These are phyloP conservation scores for Euphonia xanthogaster DNA, from an alignment of 2,797 vertebrate species.

Conservation along the genomic window DNA sequence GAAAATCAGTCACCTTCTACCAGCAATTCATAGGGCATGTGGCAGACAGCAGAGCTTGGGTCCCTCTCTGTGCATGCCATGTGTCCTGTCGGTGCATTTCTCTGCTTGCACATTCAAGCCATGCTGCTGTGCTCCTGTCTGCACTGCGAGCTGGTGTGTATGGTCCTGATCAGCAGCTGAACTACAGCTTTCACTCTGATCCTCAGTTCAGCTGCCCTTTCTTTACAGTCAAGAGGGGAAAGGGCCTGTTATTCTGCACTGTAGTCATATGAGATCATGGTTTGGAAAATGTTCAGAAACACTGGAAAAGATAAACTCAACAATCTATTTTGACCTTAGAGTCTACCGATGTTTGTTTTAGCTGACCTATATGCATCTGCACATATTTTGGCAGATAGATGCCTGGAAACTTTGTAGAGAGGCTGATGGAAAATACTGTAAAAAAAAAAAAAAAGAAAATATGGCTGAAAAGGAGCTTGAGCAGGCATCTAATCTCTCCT, in stretches of 20 bases:
- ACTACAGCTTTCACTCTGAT: fast-evolving
- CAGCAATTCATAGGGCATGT: not conserved
- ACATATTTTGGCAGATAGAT: not conserved
- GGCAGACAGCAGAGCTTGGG: not conserved
- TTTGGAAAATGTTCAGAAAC: constrained; percentile 11
- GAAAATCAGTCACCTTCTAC: not conserved
- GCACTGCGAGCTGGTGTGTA: not conserved
- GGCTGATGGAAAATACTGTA: not conserved
- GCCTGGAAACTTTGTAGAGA: not conserved
- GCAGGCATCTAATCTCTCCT: not conserved
- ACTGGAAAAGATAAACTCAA: constrained; percentile 43
- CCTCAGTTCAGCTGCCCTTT: not conserved
- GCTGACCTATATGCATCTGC: not conserved
- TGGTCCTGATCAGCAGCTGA: not conserved
- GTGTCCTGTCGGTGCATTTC: not conserved
- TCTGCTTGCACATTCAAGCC: not conserved
- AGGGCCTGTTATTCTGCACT: not conserved
- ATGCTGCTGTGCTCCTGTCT: not conserved
- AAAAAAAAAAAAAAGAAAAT: not conserved
- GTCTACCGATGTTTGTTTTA: not conserved
- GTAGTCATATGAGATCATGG: not conserved
- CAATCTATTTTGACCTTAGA: not conserved
- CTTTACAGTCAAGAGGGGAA: not conserved
- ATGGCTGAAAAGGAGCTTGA: not conserved
- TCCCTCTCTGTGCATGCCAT: not conserved